Evolutionary conservation across 2,113 vertebrate species (phyloP).

Genomic region (Micronycteris hirsuta): DNA sequence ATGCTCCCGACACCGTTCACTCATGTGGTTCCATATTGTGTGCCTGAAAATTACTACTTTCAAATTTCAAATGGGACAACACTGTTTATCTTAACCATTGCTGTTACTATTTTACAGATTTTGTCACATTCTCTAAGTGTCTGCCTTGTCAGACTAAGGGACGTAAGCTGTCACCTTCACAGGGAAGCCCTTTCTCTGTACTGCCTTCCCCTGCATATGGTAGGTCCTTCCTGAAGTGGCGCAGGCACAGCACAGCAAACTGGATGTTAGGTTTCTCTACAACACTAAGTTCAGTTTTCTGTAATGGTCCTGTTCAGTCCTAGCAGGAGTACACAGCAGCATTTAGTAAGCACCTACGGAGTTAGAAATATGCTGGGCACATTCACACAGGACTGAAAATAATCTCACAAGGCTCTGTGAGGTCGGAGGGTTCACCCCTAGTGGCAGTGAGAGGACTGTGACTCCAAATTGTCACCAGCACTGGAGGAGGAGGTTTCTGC

Average conservation of each 20-base stretch:
- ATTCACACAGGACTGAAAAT: not conserved
- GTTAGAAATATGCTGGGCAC: not conserved
- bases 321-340: not conserved
- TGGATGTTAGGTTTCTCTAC: not conserved
- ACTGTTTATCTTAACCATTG: not conserved
- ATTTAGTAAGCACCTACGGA: not conserved
- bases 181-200: not conserved
- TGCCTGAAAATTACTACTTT: not conserved
- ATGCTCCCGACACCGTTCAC: not conserved
- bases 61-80: not conserved
- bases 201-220: not conserved
- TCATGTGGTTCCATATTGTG: not conserved
- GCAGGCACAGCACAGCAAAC: not conserved
- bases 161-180: not conserved
- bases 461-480: not conserved
- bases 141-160: not conserved
- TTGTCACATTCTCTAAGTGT: not conserved
- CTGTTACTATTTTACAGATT: not conserved
- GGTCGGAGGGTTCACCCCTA: not conserved
- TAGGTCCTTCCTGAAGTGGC: not conserved
- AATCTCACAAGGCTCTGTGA: not conserved
- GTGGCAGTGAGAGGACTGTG: not conserved
- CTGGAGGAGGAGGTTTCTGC: not conserved
- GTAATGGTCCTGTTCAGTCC: not conserved
- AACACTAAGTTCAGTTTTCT: not conserved